Evolutionary conservation across 2,113 vertebrate genomes (phyloP), one percentile per base, ranked within the genome.

Genomic region (Larimichthys crocea): DNA sequence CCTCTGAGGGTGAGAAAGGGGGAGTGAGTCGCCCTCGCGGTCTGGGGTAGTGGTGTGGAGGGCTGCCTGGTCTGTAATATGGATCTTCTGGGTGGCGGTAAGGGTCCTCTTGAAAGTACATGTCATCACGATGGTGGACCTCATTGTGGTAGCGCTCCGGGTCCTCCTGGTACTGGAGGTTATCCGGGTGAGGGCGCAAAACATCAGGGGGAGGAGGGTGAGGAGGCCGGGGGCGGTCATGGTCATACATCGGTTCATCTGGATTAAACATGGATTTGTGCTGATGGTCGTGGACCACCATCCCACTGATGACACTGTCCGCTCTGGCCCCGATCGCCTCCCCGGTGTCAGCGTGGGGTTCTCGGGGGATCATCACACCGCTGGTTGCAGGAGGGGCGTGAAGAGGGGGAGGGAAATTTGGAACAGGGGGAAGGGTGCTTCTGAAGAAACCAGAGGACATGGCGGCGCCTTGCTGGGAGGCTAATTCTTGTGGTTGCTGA

Each of bases 201-300:
- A 64, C 71, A 1, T 87, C 78, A 0, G 76, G 75, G 53, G 73
- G 85, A 20, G 53, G 76, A 2, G 79, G 74, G 56, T 73, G 85
- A 20, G 26, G 76, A 2, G 79, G 85, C 20, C 0, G 82, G 20
- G 53, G 76, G 3, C 22, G 53, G 3, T 85, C 81, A 1, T 0
- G 48, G 3, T 87, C 65, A 5, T 67, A 90, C 14, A 14, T 19
- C 0, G 63, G 44, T 1, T 94, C 82, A 1, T 86, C 83, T 0
- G 78, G 40, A 26, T 57, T 84, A 63, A 76, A 80, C 26, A 85
- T 4, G 1, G 93, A 91, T 50, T 91, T 92, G 79, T 93, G 93
- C 50, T 92, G 90, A 66, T 94, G 93, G 81, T 94, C 93, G 5
- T 92, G 91, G 74, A 94, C 82, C 26, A 93, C 86, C 79, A 92